Evolutionary conservation across 2,797 vertebrate species (phyloP).

Genomic region (Podargus strigoides): DNA sequence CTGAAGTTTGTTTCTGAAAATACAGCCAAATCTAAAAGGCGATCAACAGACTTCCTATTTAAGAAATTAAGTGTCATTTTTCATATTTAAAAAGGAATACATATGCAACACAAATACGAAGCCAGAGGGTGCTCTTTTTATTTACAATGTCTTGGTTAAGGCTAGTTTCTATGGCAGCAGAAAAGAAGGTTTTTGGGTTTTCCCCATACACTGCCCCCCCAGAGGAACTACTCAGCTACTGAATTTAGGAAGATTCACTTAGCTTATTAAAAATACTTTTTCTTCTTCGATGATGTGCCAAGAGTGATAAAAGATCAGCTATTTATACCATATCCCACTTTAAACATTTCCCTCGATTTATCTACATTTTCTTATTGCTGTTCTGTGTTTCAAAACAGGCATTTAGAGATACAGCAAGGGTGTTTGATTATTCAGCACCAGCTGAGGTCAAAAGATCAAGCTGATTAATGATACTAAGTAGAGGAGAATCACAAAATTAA

Average conservation of each 20-base stretch:
- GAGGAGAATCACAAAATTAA: conserved; percentile 11
- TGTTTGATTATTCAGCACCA: conserved; percentile 19
- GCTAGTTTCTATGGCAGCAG: conserved; percentile 63
- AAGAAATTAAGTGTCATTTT: conserved; percentile 14
- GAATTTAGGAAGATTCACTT: conserved; percentile 49
- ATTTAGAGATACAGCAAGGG: not conserved
- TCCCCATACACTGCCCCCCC: not conserved
- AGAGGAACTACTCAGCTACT: conserved; percentile 32
- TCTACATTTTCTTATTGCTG: not conserved
- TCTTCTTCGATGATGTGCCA: conserved; percentile 20
- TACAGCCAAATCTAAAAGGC: not conserved
- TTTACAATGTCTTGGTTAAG: conserved; percentile 39
- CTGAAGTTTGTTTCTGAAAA: not conserved
- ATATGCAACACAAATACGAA: conserved; percentile 37
- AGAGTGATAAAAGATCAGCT: not conserved
- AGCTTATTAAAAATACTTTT: conserved; percentile 36
- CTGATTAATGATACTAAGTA: conserved; percentile 38
- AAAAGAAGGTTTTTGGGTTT: not conserved
- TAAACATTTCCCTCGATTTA: not conserved
- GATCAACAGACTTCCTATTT: not conserved
- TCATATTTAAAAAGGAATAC: conserved; percentile 30
- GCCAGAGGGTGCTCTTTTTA: conserved; percentile 19
- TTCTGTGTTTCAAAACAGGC: not conserved
- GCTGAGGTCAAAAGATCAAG: not conserved
- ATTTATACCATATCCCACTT: not conserved